Evolutionary conservation across 2,888 invertebrate species (phyloP), one percentile per base, ranked within the genome.

Genomic region (Actias luna): DNA sequence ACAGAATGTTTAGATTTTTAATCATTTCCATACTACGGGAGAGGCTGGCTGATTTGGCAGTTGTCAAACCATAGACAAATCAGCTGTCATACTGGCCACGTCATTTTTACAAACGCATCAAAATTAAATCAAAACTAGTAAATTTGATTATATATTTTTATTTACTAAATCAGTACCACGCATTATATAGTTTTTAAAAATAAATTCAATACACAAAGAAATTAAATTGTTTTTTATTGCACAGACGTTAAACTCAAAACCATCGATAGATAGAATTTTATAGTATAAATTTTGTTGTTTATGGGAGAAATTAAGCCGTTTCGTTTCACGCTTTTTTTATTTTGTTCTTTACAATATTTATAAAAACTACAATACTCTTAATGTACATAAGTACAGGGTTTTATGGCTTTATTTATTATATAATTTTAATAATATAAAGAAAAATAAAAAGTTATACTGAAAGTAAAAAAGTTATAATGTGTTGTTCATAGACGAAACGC

Each of bases 1-100:
- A 75, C 70, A 67, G 18, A 74, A 71, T 69, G 68, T 72, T 77
- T 65, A 61, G 39, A 66, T 67, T 77, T 79, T 79, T 72, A 69
- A 67, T 66, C 65, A 66, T 71, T 79, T 78, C 70, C 69, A 75
- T 71, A 74, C 79, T 75, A 83, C 78, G 75, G 78, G 74, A 78
- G 70, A 82, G 76, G 78, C 82, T 82, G 86, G 91, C 90, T 92
- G 92, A 92, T 91, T 92, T 92, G 92, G 92, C 92, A 89, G 89
- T 84, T 84, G 90, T 89, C 88, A 88, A 84, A 80, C 74, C 88
- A 88, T 83, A 87, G 88, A 90, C 83, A 81, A 82, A 78, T 75
- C 78, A 83, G 81, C 89, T 91, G 92, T 92, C 92, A 92, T 70
- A 69, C 65, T 64, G 64, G 93, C 93, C 93, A 93, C 93, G 93